These are phyloP conservation scores for Andrena fulva DNA, from an alignment of 2,888 invertebrate species.

Conservation along the genomic window DNA sequence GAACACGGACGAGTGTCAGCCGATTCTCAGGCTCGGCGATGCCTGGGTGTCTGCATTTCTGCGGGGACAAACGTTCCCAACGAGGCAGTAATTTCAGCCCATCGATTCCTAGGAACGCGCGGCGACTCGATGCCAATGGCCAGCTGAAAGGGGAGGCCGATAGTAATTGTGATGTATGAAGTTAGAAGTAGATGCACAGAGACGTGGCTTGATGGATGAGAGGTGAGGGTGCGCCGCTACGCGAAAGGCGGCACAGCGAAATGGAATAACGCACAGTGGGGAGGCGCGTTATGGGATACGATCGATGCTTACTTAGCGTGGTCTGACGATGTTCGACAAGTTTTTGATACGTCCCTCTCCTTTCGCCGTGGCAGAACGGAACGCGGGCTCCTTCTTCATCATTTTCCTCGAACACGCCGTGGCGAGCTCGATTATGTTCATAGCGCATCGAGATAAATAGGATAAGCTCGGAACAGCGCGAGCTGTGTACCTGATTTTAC, in stretches of 20 bases:
- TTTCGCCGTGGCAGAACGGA: not conserved
- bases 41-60: not conserved
- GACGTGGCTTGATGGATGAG: slow-evolving; percentile 72
- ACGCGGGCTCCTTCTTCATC: slow-evolving; percentile 17
- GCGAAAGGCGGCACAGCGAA: slow-evolving; percentile 64
- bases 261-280: slow-evolving; percentile 65
- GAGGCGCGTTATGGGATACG: slow-evolving; percentile 51
- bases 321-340: slow-evolving; percentile 57
- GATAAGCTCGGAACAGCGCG: slow-evolving; percentile 5
- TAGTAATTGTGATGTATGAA: slow-evolving; percentile 73
- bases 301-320: slow-evolving; percentile 54
- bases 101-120: slow-evolving; percentile 59
- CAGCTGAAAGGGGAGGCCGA: slow-evolving; percentile 33
- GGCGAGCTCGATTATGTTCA: slow-evolving; percentile 8
- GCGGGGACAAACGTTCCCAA: slow-evolving; percentile 35
- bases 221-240: slow-evolving; percentile 56
- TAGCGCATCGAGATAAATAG: slow-evolving; percentile 18
- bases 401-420: slow-evolving; percentile 14
- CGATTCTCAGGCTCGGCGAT: slow-evolving; percentile 4
- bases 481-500: slow-evolving; percentile 6
- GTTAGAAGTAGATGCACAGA: slow-evolving; percentile 70
- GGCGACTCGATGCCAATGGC: slow-evolving; percentile 57
- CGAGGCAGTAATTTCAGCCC: slow-evolving; percentile 51
- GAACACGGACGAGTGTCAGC: not conserved
- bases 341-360: slow-evolving; percentile 57